phyloP scores from a whole-genome alignment of 2,888 invertebrate genomes.

The Drosophila yooni region DNA sequence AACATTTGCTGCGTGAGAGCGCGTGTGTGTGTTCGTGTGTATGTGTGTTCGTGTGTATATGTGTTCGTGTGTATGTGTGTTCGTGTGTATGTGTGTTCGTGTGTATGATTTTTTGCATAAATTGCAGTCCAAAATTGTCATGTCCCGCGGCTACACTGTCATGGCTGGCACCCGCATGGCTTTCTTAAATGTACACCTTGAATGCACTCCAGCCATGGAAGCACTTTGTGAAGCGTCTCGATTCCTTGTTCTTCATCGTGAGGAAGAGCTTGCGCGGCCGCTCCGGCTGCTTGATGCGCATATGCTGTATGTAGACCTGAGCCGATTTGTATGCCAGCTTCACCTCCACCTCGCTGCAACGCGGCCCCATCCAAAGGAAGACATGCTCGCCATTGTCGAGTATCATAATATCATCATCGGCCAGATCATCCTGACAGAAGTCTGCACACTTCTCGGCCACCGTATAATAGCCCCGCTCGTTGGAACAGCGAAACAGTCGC shows the following conservation, averaged over 20 bases:
- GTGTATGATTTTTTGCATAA: conserved; percentile 26
- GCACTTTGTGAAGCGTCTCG: conserved; percentile 97
- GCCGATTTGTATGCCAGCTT: conserved; percentile 99
- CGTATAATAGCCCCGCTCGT: conserved; percentile 99
- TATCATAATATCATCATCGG: conserved; percentile 99
- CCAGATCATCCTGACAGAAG: conserved; percentile 94
- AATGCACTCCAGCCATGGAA: conserved; percentile 99
- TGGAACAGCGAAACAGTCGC: conserved; percentile 98
- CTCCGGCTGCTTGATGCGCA: conserved; percentile 97
- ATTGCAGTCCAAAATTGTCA: conserved; percentile 63
- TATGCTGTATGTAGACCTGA: conserved; percentile 99
- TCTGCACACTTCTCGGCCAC: conserved; percentile 97
- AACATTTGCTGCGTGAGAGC: conserved; percentile 59
- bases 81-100: conserved; percentile 16
- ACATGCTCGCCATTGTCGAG: conserved; percentile 99
- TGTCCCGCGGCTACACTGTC: conserved; percentile 59
- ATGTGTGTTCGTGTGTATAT: conserved; percentile 13
- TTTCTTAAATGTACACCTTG: conserved; percentile 86
- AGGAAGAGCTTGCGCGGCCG: conserved; percentile 95
- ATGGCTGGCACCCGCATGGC: conserved; percentile 66
- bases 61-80: conserved; percentile 8
- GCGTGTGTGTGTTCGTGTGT: neutral
- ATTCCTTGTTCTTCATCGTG: conserved; percentile 98
- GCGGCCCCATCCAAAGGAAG: conserved; percentile 98
- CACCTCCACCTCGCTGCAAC: conserved; percentile 99